Base-by-base conservation (phyloP, 1,140 invertebrate genomes). In the Platyura marginata region DNA sequence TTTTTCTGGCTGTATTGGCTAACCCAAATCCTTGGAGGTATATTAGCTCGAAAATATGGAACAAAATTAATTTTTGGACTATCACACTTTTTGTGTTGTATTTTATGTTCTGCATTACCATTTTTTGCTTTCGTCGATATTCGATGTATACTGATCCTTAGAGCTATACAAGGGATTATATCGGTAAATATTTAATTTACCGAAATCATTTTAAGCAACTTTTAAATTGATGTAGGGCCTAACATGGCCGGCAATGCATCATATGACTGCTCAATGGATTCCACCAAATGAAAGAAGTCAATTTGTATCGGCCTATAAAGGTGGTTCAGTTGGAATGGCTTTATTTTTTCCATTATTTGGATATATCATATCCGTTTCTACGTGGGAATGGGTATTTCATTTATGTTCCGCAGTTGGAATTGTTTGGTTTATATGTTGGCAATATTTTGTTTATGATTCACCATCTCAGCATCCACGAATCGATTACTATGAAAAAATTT, bases 251-350 rank as follows among this genome's bases (percentile, higher is more conserved):
- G 71, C 81, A 2, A 82, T 84, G 67, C 83, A 90, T 62, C 69
- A 77, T 35, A 69, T 90, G 59, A 76, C 82, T 13, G 78, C 81
- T 0, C 75, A 78, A 52, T 92, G 87, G 87, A 79, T 85, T 41
- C 84, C 84, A 3, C 75, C 77, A 0, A 69, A 76, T 43, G 85
- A 89, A 56, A 69, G 83, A 38, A 83, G 79, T 52, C 76, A 72
- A 63, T 76, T 82, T 46, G 68, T 75, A 2, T 76, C 75, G 21
- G 67, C 79, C 18, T 82, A 79, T 55, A 58, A 79, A 51, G 79
- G 78, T 69, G 67, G 70, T 47, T 64, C 57, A 33, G 65, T 83
- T 3, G 80, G 79, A 3, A 75, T 75, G 20, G 77, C 78, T 0
- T 47, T 81, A 4, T 76, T 79, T 3, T 78, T 76, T 51, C 74